Conservation (phyloP, 2,888 invertebrate genomes). For the Macaria liturata region DNA sequence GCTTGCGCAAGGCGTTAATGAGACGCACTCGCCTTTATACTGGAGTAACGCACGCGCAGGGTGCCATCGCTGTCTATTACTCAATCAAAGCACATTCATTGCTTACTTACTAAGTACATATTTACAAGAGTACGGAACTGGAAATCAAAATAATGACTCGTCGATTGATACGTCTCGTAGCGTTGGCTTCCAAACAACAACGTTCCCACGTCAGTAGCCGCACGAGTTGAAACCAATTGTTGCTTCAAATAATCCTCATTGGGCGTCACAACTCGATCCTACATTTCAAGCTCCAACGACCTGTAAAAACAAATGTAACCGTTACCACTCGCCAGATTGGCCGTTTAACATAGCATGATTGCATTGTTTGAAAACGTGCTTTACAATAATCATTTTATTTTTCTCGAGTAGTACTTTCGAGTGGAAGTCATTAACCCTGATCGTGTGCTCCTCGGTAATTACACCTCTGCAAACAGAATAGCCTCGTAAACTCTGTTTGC, state of each 20-base stretch:
- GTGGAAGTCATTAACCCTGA: constrained; percentile 61
- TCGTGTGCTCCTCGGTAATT: constrained; percentile 54
- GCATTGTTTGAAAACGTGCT: constrained; percentile 47
- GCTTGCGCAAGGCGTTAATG: constrained; percentile 80
- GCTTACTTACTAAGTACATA: too few relatives aligned
- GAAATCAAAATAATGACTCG: too few relatives aligned
- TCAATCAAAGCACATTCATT: too few relatives aligned
- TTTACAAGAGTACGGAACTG: too few relatives aligned
- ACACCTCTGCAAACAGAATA: constrained; percentile 49
- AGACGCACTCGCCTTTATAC: constrained; percentile 69
- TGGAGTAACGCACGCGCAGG: constrained; percentile 61
- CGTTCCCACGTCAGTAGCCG: constrained; percentile 36
- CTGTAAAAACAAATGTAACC: constrained; percentile 36
- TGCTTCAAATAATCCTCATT: constrained; percentile 29
- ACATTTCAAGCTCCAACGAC: constrained; percentile 36
- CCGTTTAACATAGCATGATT: constrained; percentile 40
- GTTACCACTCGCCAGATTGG: constrained; percentile 30
- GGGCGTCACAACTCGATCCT: constrained; percentile 28
- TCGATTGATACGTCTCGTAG: too few relatives aligned
- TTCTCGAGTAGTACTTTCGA: constrained; percentile 48
- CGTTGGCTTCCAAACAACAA: neutral
- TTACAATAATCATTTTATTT: constrained; percentile 47
- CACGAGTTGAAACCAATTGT: constrained; percentile 34
- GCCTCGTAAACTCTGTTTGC: constrained; percentile 58
- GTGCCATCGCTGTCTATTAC: constrained; percentile 20